These are phyloP conservation scores for Eristalis pertinax DNA, from an alignment of 2,888 invertebrate genomes.

Conservation along the genomic window DNA sequence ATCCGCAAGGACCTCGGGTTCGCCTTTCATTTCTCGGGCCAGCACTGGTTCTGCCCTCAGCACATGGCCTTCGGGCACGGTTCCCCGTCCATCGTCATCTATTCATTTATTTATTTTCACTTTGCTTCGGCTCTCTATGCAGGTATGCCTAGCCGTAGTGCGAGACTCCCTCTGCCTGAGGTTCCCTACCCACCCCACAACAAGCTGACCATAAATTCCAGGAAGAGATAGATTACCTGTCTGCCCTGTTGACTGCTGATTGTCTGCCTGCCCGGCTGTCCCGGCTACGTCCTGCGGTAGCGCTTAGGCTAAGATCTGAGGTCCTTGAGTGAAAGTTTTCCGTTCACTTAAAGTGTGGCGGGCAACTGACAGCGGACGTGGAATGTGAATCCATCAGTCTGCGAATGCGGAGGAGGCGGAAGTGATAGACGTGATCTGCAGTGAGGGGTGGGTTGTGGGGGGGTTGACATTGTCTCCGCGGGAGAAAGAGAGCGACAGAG, in stretches of 20 bases:
- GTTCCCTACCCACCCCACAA: neutral
- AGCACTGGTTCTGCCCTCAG: conserved; percentile 1
- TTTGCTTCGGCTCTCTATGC: neutral
- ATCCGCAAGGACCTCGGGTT: conserved; percentile 7
- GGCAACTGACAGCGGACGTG: conserved; percentile 57
- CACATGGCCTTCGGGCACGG: neutral
- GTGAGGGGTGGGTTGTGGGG: neutral
- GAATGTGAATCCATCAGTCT: conserved; percentile 56
- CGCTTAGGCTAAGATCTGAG: conserved; percentile 35
- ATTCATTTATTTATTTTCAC: conserved; percentile 52
- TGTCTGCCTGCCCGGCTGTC: conserved; percentile 1
- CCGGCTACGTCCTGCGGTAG: conserved; percentile 5
- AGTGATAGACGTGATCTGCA: neutral
- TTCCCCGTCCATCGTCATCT: conserved; percentile 16
- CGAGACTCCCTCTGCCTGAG: neutral
- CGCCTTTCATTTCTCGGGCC: neutral
- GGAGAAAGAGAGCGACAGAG: conserved; percentile 15
- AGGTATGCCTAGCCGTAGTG: too few species aligned
- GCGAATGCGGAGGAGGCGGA: conserved; percentile 15
- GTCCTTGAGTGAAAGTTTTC: conserved; percentile 65
- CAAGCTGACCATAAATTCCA: conserved; percentile 61
- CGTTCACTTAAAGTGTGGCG: conserved; percentile 43
- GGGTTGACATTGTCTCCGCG: conserved; percentile 16
- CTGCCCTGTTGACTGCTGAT: conserved; percentile 35
- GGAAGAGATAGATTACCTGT: conserved; percentile 67